Evolutionary conservation across 1,140 invertebrate genomes (phyloP).

Genomic region (Euura lappo): DNA sequence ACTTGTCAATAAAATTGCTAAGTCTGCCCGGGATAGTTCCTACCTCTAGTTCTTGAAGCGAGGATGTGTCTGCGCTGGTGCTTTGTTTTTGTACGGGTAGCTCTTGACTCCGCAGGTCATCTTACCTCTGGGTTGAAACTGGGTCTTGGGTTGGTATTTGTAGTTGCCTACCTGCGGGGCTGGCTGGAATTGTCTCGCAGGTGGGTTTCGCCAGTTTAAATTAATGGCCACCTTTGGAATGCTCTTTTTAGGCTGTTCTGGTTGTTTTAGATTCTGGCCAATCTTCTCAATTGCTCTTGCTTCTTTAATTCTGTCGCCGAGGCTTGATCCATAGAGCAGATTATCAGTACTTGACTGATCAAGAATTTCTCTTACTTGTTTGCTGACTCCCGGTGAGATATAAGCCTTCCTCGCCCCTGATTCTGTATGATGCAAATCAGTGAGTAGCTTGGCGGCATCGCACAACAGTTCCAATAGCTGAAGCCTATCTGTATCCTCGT

Average conservation of each 20-base stretch:
- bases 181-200: not conserved
- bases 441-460: conserved; percentile 11
- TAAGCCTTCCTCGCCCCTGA: conserved; percentile 15
- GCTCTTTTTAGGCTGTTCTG: not conserved
- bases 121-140: not conserved
- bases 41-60: conserved; percentile 22
- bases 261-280: conserved; percentile 7
- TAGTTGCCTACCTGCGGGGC: not conserved
- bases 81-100: not conserved
- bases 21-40: conserved; percentile 19
- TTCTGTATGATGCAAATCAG: conserved; percentile 22
- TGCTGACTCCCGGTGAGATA: conserved; percentile 9
- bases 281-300: conserved; percentile 11
- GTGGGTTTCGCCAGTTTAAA: not conserved
- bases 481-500: conserved; percentile 6
- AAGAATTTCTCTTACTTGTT: conserved; percentile 11
- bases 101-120: not conserved
- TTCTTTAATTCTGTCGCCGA: conserved; percentile 19
- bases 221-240: not conserved
- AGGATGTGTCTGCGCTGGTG: not conserved
- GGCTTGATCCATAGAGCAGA: conserved; percentile 14
- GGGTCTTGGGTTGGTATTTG: not conserved
- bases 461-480: conserved; percentile 11
- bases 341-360: conserved; percentile 12
- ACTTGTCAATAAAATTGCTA: conserved; percentile 9